Conservation (phyloP, 2,797 vertebrate species). For the Anabacerthia variegaticeps region DNA sequence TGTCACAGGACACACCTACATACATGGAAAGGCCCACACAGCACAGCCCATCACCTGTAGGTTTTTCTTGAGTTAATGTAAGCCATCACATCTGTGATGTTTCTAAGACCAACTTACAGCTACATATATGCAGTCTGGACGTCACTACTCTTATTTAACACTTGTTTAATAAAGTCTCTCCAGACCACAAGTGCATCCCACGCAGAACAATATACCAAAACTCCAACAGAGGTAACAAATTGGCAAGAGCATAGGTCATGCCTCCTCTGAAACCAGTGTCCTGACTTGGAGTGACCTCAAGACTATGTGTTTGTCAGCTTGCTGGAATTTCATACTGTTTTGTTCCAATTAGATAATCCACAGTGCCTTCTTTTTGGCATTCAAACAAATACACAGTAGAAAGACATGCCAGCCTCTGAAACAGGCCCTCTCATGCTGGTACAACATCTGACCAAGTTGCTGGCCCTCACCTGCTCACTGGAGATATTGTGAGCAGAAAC, state of each 20-base stretch:
- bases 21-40: background rate
- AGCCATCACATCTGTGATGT: background rate
- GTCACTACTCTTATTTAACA: background rate
- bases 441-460: background rate
- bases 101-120: background rate
- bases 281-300: background rate
- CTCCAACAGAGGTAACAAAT: background rate
- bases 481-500: background rate
- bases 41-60: background rate
- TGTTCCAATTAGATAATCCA: background rate
- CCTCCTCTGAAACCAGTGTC: background rate
- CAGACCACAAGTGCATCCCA: background rate
- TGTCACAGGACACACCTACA: background rate
- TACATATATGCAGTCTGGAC: background rate
- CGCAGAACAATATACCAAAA: background rate
- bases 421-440: background rate
- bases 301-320: background rate
- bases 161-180: background rate
- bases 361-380: background rate
- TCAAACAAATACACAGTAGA: background rate
- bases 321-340: background rate
- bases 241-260: background rate
- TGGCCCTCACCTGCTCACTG: background rate
- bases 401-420: background rate
- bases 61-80: background rate